Conservation (phyloP, 2,888 invertebrate species). For the Deilephila elpenor region DNA sequence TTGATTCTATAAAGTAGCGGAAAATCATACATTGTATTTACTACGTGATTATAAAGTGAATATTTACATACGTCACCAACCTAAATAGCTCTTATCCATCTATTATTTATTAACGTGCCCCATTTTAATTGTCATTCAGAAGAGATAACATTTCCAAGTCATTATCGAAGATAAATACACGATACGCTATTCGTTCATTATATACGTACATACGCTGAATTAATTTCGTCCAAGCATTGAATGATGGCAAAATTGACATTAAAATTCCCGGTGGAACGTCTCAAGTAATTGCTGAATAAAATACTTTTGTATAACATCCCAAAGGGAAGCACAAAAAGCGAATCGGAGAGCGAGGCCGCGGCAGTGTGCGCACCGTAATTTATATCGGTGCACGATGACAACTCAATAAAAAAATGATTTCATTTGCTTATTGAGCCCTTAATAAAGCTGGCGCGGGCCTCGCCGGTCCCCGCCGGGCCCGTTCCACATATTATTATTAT, state of each 20-base stretch:
- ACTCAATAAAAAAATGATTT: slow-evolving; percentile 84
- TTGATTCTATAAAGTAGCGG: neutral
- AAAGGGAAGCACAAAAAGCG: slow-evolving; percentile 79
- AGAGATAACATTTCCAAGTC: slow-evolving; percentile 74
- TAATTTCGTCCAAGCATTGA: slow-evolving; percentile 80
- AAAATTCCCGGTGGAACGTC: slow-evolving; percentile 80
- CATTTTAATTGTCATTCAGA: slow-evolving; percentile 73
- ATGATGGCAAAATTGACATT: slow-evolving; percentile 83
- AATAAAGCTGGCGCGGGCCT: slow-evolving; percentile 76
- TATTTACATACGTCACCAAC: neutral
- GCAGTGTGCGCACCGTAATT: slow-evolving; percentile 73
- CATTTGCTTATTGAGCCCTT: slow-evolving; percentile 84
- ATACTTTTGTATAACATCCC: slow-evolving; percentile 81
- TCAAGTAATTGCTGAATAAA: slow-evolving; percentile 84
- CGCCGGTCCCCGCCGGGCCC: slow-evolving; percentile 44
- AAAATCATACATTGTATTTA: neutral
- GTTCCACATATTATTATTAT: slow-evolving; percentile 75
- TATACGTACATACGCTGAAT: slow-evolving; percentile 71
- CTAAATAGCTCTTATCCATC: neutral
- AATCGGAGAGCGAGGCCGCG: slow-evolving; percentile 56
- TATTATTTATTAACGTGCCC: slow-evolving; percentile 66
- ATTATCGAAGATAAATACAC: slow-evolving; percentile 76
- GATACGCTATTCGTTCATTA: slow-evolving; percentile 54
- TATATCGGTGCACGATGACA: slow-evolving; percentile 82
- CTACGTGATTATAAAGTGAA: neutral